phyloP scores from a whole-genome alignment of 2,888 invertebrate species.

The Notodonta ziczac region DNA sequence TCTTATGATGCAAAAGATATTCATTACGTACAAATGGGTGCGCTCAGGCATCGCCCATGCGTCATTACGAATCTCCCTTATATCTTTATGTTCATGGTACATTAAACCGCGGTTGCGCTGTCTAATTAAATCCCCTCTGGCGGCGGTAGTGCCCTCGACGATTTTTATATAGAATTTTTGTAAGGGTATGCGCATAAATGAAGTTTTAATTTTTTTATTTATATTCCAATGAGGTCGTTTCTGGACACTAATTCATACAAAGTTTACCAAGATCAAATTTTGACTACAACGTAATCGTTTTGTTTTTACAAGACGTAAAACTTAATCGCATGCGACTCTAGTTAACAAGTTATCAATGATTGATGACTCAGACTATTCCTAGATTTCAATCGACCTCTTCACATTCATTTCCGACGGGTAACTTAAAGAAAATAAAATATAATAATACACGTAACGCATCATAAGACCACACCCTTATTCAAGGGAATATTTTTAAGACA shows the following conservation, averaged over 20 bases:
- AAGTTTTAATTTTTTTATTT: background rate
- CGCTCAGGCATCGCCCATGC: constrained; percentile 32
- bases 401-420: too few relatives aligned
- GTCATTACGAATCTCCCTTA: constrained; percentile 62
- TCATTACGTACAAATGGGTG: constrained; percentile 24
- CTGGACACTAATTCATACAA: too few relatives aligned
- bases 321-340: too few relatives aligned
- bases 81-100: constrained; percentile 71
- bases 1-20: constrained; percentile 18
- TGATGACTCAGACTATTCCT: too few relatives aligned
- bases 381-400: too few relatives aligned
- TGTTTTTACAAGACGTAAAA: too few relatives aligned
- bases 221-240: too few relatives aligned
- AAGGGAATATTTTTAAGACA: constrained; percentile 44
- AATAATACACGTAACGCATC: constrained; percentile 7
- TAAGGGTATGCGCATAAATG: background rate
- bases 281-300: too few relatives aligned
- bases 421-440: background rate
- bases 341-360: too few relatives aligned
- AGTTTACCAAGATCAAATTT: too few relatives aligned
- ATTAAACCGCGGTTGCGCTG: constrained; percentile 66
- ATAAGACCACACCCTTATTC: constrained; percentile 8
- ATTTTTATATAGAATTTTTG: constrained; percentile 51
- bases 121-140: constrained; percentile 74
- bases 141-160: constrained; percentile 51